Conservation (phyloP, 2,113 vertebrate species). For the Platycercus adscitus region DNA sequence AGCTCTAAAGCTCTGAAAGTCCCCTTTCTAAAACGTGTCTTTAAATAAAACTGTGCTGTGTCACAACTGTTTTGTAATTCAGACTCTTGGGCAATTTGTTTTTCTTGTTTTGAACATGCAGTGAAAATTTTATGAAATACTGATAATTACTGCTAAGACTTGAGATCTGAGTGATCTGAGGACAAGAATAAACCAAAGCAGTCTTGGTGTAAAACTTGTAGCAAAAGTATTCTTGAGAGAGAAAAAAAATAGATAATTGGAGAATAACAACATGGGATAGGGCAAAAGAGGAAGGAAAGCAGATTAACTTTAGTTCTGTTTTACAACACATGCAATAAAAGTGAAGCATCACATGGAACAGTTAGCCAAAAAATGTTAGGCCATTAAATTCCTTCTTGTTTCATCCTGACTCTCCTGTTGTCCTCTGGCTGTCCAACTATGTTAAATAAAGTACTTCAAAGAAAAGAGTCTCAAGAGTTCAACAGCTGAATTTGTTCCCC, state of each 20-base stretch:
- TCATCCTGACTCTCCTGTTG: neutral
- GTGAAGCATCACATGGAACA: neutral
- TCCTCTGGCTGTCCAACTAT: conserved; percentile 19
- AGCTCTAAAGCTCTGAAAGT: neutral
- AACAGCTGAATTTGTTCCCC: conserved; percentile 44
- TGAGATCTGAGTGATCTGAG: neutral
- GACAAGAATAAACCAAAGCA: neutral
- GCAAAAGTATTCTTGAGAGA: neutral
- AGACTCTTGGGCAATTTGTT: neutral
- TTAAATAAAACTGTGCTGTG: neutral
- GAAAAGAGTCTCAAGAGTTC: neutral
- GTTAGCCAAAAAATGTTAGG: neutral
- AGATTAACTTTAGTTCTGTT: neutral
- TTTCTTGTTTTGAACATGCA: neutral
- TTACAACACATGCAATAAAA: neutral
- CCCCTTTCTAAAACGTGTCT: neutral
- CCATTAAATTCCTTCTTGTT: conserved; percentile 20
- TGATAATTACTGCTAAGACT: neutral
- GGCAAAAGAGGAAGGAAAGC: neutral
- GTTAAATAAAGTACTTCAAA: conserved; percentile 39
- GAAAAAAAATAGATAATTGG: neutral
- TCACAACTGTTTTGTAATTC: neutral
- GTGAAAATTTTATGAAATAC: neutral
- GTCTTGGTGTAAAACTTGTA: neutral
- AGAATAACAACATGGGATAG: neutral